Base-by-base conservation (phyloP, 2,888 invertebrate species). In the Branchellion lobata region DNA sequence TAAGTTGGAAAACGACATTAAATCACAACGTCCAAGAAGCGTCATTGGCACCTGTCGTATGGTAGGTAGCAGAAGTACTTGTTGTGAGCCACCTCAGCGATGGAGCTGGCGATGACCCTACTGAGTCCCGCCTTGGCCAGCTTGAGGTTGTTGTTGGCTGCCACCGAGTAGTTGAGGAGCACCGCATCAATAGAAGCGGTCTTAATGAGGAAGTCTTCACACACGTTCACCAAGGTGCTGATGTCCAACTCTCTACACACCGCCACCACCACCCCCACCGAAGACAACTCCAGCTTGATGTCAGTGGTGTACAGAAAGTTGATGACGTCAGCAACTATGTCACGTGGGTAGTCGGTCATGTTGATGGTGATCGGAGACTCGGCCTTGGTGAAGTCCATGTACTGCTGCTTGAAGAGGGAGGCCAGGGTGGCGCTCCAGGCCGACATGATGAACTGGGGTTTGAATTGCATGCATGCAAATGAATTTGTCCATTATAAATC, bases 221-320 rank as follows among this genome's bases (percentile, higher is more conserved):
- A 80, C 31, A 80, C 71, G 14, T 78, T 57, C 21, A 80, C 80
- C 36, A 80, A 11, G 33, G 71, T 57, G 36, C 53, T 71, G 21
- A 80, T 57, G 65, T 80, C 80, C 57, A 80, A 53, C 73, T 80
- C 78, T 21, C 80, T 31, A 14, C 72, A 53, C n/a, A 79, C 47
- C 29, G 80, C 80, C 21, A 80, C 65, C 40, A 80, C 51, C 61
- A 51, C 61, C 14, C 78, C 80, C 40, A 80, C 33, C 34, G 79
- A 73, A 34, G 71, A 33, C 0, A 71, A 33, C 53, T 78, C 78
- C 31, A 80, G 78, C 18, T 73, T 34, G 57, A 80, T 76, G 69
- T 73, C 78, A 1, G 80, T 80, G 47, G 80, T 80, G 68, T 80
- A 80, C 51, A 80, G 31, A 33, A 80, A 80, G 73, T 80, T 80